Evolutionary conservation across 2,113 vertebrate genomes (phyloP).

Genomic region (Strix uralensis): DNA sequence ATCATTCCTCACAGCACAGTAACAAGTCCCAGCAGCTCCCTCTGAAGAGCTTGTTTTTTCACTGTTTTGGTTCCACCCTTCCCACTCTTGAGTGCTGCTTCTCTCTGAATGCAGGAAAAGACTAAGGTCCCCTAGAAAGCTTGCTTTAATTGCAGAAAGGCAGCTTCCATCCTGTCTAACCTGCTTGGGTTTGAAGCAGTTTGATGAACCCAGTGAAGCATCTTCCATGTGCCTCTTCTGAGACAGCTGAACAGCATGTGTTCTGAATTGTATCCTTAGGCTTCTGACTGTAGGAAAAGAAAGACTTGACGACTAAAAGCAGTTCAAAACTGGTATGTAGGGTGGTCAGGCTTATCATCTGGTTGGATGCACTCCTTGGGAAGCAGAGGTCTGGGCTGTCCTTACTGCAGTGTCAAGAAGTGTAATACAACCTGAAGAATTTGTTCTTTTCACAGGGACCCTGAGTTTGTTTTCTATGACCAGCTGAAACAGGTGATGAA

Average conservation of each 20-base stretch:
- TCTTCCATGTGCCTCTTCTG: background rate
- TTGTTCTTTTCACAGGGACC: conserved; percentile 81
- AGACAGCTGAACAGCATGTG: background rate
- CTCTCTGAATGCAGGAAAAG: background rate
- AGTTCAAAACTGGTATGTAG: background rate
- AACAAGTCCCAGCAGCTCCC: background rate
- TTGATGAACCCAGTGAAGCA: background rate
- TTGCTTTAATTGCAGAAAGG: background rate
- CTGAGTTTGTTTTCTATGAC: conserved; percentile 98
- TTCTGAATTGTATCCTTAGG: background rate
- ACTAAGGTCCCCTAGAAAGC: background rate
- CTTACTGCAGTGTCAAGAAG: background rate
- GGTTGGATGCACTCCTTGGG: background rate
- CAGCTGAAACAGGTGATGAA: conserved; percentile 99
- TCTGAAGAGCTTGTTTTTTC: background rate
- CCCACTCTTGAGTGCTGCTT: background rate
- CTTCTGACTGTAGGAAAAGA: background rate
- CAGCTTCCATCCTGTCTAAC: background rate
- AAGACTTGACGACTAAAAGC: background rate
- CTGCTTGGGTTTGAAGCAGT: background rate
- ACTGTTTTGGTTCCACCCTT: background rate
- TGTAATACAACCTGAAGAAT: background rate
- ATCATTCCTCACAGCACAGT: background rate
- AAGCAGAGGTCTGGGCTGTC: background rate
- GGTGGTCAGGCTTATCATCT: background rate